Evolutionary conservation across 2,888 invertebrate genomes (phyloP).

Genomic region (Seladonia tumulorum): DNA sequence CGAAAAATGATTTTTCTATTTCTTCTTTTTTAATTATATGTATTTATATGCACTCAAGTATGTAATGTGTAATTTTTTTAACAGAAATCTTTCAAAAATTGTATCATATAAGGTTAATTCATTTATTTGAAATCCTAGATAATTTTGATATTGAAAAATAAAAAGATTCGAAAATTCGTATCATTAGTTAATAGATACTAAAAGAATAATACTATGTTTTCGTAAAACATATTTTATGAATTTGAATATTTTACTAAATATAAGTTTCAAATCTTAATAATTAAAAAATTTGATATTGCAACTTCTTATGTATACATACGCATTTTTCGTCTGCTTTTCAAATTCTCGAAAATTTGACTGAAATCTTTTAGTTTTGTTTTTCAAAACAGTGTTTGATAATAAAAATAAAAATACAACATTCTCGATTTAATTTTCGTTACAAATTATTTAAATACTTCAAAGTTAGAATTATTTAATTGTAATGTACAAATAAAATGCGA

Average conservation of each 20-base stretch:
- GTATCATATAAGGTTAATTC: not conserved
- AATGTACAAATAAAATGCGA: not conserved
- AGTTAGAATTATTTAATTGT: conserved; percentile 9
- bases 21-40: conserved; percentile 7
- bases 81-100: not conserved
- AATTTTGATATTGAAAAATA: conserved; percentile 17
- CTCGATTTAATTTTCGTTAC: not conserved
- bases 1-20: not conserved
- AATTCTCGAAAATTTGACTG: not conserved
- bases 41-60: conserved; percentile 24
- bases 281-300: not conserved
- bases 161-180: not conserved
- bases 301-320: not conserved
- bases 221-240: conserved; percentile 6
- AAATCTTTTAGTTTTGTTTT: not conserved
- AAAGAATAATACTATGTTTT: conserved; percentile 3
- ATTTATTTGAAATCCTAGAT: not conserved
- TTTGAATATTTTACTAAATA: conserved; percentile 19
- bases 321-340: not conserved
- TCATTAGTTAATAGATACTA: conserved; percentile 30
- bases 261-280: conserved; percentile 16
- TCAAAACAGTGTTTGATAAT: not conserved
- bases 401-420: not conserved
- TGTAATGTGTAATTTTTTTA: not conserved
- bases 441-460: conserved; percentile 11